These are phyloP conservation scores for Chrysotoxum bicinctum DNA, from an alignment of 2,888 invertebrate species.

Conservation along the genomic window DNA sequence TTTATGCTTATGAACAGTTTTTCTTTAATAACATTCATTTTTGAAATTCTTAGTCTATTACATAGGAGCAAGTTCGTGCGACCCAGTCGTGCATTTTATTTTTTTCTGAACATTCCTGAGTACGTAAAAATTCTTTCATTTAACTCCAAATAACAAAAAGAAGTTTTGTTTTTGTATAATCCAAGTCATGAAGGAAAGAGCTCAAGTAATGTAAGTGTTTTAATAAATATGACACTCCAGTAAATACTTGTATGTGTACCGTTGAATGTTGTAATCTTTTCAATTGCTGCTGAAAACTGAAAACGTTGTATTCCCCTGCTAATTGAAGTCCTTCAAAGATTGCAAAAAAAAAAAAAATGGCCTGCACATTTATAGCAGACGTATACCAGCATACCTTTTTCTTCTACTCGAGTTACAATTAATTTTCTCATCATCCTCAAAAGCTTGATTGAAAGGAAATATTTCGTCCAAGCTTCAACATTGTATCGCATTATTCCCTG, in stretches of 20 bases:
- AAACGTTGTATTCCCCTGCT: not conserved
- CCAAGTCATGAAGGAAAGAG: not conserved
- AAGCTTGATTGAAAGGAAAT: not conserved
- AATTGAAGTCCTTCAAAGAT: slow-evolving; percentile 4
- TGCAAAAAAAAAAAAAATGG: not conserved
- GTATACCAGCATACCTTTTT: not conserved
- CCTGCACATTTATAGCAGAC: not conserved
- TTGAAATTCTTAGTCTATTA: no score
- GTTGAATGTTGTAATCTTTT: not conserved
- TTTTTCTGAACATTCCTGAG: no score
- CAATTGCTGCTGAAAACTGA: not conserved
- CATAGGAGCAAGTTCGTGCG: no score
- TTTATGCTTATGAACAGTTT: no score
- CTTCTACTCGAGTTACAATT: slow-evolving; percentile 13
- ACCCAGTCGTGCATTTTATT: no score
- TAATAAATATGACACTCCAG: not conserved
- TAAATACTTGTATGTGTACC: not conserved
- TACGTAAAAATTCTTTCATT: no score
- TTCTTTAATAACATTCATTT: no score
- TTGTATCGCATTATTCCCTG: not conserved
- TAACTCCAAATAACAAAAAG: no score
- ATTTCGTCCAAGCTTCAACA: slow-evolving; percentile 16
- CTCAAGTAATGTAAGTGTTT: not conserved
- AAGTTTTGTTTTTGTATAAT: no score
- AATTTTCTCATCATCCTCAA: slow-evolving; percentile 5